Conservation (phyloP, 37 sponge, comb jelly and placozoan species). For the Axinella damicornis region DNA sequence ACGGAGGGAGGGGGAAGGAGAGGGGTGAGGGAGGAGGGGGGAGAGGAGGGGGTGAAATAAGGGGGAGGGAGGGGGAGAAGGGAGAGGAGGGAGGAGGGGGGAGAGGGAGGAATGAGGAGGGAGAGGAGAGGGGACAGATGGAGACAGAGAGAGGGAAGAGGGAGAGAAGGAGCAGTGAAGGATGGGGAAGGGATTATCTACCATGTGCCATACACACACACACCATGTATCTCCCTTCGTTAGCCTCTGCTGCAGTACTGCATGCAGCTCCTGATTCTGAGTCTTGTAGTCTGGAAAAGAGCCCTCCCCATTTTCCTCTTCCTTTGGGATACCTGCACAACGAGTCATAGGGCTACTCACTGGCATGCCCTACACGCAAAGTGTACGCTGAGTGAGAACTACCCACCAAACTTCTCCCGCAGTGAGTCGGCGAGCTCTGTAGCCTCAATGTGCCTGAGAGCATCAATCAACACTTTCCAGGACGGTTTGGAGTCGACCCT, state of each 20-base stretch:
- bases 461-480: background rate
- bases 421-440: slow-evolving; percentile 17
- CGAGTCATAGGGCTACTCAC: too few species aligned
- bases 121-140: too few species aligned
- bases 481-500: background rate
- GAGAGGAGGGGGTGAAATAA: too few species aligned
- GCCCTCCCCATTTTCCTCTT: background rate
- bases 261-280: slow-evolving; percentile 67
- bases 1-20: too few species aligned
- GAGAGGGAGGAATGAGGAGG: too few species aligned
- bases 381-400: background rate
- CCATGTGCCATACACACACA: background rate
- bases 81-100: too few species aligned
- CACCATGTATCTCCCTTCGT: slow-evolving; percentile 75
- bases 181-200: too few species aligned
- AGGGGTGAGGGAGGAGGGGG: too few species aligned
- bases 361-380: background rate
- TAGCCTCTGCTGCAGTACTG: slow-evolving; percentile 40
- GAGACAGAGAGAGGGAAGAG: too few species aligned
- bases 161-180: too few species aligned
- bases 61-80: too few species aligned
- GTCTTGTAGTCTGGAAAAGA: slow-evolving; percentile 37
- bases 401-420: slow-evolving; percentile 3
- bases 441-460: background rate
- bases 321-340: background rate